Evolutionary conservation across 92 coral and sea anemone genomes (phyloP).

Genomic region (Siderastrea radians): DNA sequence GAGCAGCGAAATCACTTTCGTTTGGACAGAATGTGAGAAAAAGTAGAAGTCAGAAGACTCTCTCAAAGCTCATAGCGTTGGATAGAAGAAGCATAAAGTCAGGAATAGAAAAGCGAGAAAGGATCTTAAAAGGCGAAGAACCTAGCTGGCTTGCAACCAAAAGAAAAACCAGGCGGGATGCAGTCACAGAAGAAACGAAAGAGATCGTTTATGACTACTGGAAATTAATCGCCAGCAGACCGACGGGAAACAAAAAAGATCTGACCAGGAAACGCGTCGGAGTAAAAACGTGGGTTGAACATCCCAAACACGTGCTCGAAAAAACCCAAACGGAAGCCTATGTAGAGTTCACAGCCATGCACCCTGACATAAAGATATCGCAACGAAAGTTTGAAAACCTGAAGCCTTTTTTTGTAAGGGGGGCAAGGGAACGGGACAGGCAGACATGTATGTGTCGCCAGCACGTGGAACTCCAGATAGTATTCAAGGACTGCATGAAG

Average conservation of each 20-base stretch:
- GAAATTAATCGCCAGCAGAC: not conserved
- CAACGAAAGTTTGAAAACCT: too few species aligned
- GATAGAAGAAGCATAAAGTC: not conserved
- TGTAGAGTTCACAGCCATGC: too few species aligned
- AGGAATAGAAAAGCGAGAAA: not conserved
- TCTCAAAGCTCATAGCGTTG: not conserved
- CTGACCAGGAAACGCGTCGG: too few species aligned
- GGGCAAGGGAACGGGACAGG: conserved; percentile 16
- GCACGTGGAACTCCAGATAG: conserved; percentile 10
- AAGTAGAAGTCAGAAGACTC: not conserved
- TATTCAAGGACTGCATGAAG: conserved; percentile 30
- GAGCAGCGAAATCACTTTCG: not conserved
- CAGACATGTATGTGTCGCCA: conserved; percentile 17
- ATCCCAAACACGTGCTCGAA: too few species aligned
- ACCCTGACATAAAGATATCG: too few species aligned
- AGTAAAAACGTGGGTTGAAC: too few species aligned
- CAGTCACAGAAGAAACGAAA: not conserved
- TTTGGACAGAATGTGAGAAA: not conserved
- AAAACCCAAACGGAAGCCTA: too few species aligned
- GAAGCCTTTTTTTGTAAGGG: too few species aligned
- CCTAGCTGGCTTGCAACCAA: conserved; percentile 1
- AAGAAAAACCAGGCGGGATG: not conserved
- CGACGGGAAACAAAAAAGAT: not conserved
- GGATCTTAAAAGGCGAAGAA: not conserved
- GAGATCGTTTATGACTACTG: not conserved